Evolutionary conservation across 2,888 invertebrate genomes (phyloP).

Genomic region (Blera fallax): DNA sequence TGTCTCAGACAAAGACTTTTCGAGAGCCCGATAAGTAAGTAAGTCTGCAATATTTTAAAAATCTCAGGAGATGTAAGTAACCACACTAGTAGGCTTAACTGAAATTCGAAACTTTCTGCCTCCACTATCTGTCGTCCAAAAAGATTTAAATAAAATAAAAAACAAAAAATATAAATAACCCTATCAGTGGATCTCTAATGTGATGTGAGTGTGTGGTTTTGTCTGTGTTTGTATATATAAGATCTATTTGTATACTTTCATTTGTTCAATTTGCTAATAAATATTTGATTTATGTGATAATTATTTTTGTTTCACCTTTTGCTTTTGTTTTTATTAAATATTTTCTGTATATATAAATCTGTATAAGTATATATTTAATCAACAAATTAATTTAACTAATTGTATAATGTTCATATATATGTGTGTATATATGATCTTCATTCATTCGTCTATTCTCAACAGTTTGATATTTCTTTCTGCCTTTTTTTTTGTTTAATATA

Average conservation of each 20-base stretch:
- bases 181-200: conserved; percentile 28
- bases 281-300: conserved; percentile 72
- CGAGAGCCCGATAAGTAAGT: too few relatives aligned
- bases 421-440: conserved; percentile 69
- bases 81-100: neutral
- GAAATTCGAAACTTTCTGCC: too few relatives aligned
- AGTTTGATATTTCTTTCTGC: conserved; percentile 58
- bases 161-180: neutral
- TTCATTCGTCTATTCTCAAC: conserved; percentile 68
- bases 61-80: too few relatives aligned
- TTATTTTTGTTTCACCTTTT: conserved; percentile 54
- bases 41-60: too few relatives aligned
- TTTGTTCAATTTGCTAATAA: conserved; percentile 71
- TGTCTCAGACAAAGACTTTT: too few relatives aligned
- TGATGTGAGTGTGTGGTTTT: conserved; percentile 22
- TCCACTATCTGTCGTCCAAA: neutral
- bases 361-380: conserved; percentile 73
- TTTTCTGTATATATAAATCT: conserved; percentile 73
- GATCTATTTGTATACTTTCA: conserved; percentile 71
- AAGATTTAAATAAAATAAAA: neutral
- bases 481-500: conserved; percentile 19
- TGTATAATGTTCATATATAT: conserved; percentile 72
- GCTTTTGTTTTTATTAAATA: conserved; percentile 54
- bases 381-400: conserved; percentile 73
- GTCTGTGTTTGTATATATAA: conserved; percentile 65